Evolutionary conservation across 2,797 vertebrate genomes (phyloP).

Genomic region (Echeneis naucrates): DNA sequence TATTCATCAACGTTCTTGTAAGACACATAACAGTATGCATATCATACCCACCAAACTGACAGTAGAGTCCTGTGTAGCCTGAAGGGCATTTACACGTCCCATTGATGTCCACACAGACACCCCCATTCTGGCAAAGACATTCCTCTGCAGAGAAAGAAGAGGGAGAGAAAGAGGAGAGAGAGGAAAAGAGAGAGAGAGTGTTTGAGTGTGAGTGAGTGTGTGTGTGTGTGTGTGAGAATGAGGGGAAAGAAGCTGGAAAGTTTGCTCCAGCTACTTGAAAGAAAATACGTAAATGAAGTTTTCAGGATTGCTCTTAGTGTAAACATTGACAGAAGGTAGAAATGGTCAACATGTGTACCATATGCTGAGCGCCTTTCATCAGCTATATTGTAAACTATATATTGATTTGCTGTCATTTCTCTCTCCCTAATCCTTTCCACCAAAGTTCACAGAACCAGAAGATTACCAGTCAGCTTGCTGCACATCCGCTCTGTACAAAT

Average conservation of each 20-base stretch:
- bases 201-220: conserved; percentile 8
- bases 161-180: conserved; percentile 16
- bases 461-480: conserved; percentile 67
- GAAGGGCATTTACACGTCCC: conserved; percentile 86
- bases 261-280: conserved; percentile 48
- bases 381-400: conserved; percentile 61
- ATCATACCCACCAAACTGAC: conserved; percentile 92
- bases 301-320: conserved; percentile 43
- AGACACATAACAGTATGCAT: conserved; percentile 49
- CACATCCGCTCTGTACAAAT: conserved; percentile 70
- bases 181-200: conserved; percentile 16
- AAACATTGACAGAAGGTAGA: conserved; percentile 64
- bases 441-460: conserved; percentile 65
- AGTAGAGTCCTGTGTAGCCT: conserved; percentile 90
- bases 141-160: conserved; percentile 75
- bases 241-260: conserved; percentile 34
- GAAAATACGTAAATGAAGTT: conserved; percentile 32
- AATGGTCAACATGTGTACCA: conserved; percentile 66
- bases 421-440: conserved; percentile 64
- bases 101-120: conserved; percentile 89
- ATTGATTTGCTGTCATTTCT: conserved; percentile 67
- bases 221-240: background rate
- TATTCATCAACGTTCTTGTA: conserved; percentile 31
- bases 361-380: conserved; percentile 72
- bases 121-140: conserved; percentile 94